phyloP scores from a whole-genome alignment of 2,888 invertebrate species.

The Chelonus formosanus region DNA sequence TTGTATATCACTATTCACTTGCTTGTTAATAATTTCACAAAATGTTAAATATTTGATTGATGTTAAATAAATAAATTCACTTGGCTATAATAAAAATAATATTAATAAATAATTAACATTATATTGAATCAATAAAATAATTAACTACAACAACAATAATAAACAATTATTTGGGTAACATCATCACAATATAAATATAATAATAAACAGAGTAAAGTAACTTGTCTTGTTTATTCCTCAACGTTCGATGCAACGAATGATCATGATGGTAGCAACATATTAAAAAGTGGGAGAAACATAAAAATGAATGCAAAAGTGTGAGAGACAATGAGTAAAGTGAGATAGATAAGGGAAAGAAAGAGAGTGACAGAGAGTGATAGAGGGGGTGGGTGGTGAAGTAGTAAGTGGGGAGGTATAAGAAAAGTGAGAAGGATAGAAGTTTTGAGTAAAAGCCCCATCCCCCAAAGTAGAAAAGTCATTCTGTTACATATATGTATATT shows the following conservation, averaged over 20 bases:
- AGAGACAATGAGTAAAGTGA: neutral
- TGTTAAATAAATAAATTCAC: too few species aligned
- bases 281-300: conserved; percentile 17
- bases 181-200: conserved; percentile 17
- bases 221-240: conserved; percentile 34
- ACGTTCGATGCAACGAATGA: conserved; percentile 31
- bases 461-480: too few species aligned
- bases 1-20: too few species aligned
- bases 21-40: too few species aligned
- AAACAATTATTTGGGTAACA: conserved; percentile 16
- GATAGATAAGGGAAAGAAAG: conserved; percentile 1
- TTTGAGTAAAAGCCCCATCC: too few species aligned
- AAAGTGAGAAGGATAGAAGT: too few species aligned
- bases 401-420: too few species aligned
- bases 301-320: neutral
- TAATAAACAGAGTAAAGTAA: conserved; percentile 18
- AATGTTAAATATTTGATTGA: too few species aligned
- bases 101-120: conserved; percentile 2
- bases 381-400: too few species aligned
- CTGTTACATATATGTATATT: too few species aligned
- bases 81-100: neutral
- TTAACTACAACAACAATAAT: conserved; percentile 1
- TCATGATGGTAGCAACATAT: conserved; percentile 30
- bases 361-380: too few species aligned
- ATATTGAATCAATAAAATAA: neutral